Percentiles rank a stretch among this genome's conserved stretches.
Conservation (phyloP, 2,797 vertebrate species). For the Prunella strophiata region DNA sequence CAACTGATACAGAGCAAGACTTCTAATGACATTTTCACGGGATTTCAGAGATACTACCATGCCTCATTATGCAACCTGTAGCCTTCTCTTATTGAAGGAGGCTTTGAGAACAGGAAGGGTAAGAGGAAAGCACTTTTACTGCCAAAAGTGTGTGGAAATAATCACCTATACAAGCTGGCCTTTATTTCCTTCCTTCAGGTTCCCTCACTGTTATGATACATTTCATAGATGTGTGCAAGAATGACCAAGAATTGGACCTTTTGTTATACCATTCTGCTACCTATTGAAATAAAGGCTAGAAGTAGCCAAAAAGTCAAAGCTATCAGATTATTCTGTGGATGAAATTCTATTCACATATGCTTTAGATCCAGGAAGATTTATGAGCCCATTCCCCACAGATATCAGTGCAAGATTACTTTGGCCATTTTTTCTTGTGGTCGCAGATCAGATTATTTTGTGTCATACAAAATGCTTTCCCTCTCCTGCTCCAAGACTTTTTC, state of each 20-base stretch:
- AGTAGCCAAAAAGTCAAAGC: neutral
- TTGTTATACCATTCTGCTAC: neutral
- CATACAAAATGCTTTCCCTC: neutral
- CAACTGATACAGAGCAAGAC: neutral
- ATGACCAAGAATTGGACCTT: neutral
- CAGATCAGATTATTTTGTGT: neutral
- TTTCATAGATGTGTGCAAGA: neutral
- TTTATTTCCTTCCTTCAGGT: neutral
- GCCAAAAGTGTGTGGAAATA: neutral
- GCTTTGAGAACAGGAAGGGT: neutral
- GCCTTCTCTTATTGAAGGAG: neutral
- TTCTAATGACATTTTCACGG: neutral
- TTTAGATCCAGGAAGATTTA: neutral
- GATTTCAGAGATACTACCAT: neutral
- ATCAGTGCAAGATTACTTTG: neutral
- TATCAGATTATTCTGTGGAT: neutral
- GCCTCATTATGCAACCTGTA: neutral
- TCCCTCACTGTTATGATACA: neutral
- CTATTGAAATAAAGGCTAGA: neutral
- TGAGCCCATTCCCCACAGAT: neutral
- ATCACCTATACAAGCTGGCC: neutral
- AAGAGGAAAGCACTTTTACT: neutral
- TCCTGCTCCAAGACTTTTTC: neutral
- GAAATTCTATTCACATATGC: neutral
- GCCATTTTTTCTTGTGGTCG: neutral